Evolutionary conservation across 2,797 vertebrate genomes (phyloP).

Genomic region (Enteromius thamalakanensis): DNA sequence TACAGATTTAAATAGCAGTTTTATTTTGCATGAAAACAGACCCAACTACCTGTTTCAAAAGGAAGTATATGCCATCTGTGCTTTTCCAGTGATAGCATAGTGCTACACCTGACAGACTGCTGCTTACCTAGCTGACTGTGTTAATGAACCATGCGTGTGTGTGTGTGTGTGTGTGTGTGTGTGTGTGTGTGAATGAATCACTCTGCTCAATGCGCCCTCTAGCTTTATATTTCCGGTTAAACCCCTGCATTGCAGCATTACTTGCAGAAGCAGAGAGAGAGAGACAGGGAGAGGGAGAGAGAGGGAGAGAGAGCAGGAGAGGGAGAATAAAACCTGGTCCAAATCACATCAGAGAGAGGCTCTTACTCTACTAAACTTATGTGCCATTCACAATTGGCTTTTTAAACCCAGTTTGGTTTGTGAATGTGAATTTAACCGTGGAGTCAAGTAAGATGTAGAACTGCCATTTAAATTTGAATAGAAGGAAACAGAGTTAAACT

Average conservation of each 20-base stretch:
- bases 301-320: constrained; percentile 5
- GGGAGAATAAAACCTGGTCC: constrained; percentile 55
- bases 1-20: background rate
- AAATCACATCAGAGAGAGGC: constrained; percentile 59
- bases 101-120: background rate
- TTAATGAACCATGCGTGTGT: constrained; percentile 14
- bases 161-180: constrained; percentile 28
- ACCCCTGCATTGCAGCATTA: constrained; percentile 85
- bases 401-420: too few relatives aligned
- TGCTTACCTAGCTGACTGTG: constrained; percentile 19
- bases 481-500: background rate
- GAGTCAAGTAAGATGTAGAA: background rate
- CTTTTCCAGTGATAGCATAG: background rate
- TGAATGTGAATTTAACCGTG: background rate
- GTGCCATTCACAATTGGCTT: background rate
- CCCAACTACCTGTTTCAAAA: background rate
- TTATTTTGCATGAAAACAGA: background rate
- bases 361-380: background rate
- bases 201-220: constrained; percentile 60
- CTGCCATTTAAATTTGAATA: background rate
- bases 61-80: background rate
- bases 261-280: constrained; percentile 65
- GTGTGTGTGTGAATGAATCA: constrained; percentile 58
- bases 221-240: constrained; percentile 70
- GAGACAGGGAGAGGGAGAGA: constrained; percentile 19